Conservation (phyloP, 1,140 invertebrate genomes). For the Aricia agestis region DNA sequence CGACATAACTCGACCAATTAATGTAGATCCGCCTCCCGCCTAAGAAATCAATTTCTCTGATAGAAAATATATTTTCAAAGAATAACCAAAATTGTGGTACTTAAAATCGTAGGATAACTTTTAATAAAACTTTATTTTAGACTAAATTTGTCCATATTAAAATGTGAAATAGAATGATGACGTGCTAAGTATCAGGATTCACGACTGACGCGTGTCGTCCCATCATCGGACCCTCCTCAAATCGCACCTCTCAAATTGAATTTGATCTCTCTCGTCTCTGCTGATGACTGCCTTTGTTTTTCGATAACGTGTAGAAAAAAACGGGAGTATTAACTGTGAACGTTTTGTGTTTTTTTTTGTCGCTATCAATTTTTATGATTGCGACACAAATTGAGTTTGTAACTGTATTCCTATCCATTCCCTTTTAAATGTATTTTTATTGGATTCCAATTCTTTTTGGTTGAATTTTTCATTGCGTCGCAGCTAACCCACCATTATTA, state of each 20-base stretch:
- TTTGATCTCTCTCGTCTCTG: slow-evolving; percentile 66
- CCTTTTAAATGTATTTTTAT: slow-evolving; percentile 6
- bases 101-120: too few relatives aligned
- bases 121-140: too few relatives aligned
- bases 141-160: background rate
- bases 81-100: too few relatives aligned
- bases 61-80: too few relatives aligned
- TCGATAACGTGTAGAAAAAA: slow-evolving; percentile 36
- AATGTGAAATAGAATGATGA: background rate
- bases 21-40: too few relatives aligned
- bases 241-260: slow-evolving; percentile 66
- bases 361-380: slow-evolving; percentile 16
- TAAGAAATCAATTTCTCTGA: too few relatives aligned
- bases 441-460: background rate
- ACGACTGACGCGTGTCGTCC: slow-evolving; percentile 6
- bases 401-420: slow-evolving; percentile 10
- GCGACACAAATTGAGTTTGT: slow-evolving; percentile 11
- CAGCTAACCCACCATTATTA: background rate
- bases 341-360: slow-evolving; percentile 2
- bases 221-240: slow-evolving; percentile 62
- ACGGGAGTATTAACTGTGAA: slow-evolving; percentile 18
- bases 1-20: too few relatives aligned
- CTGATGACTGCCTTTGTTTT: slow-evolving; percentile 49
- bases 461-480: background rate
- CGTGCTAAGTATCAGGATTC: background rate